These are phyloP conservation scores for Erebia epiphron DNA, from an alignment of 2,888 invertebrate genomes.

Conservation along the genomic window DNA sequence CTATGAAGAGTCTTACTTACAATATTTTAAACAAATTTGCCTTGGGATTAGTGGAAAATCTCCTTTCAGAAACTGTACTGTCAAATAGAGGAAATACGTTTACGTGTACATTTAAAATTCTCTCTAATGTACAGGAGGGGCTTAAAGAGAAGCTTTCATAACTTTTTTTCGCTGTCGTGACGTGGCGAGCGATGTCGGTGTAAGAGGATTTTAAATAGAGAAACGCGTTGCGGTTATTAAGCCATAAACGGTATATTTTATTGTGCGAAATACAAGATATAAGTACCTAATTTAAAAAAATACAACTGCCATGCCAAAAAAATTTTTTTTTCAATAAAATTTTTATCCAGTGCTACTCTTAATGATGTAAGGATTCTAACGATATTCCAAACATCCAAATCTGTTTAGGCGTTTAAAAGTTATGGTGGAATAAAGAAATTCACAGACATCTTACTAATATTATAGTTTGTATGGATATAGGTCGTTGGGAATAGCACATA, in stretches of 20 bases:
- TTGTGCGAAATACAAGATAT: no score
- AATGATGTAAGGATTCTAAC: no score
- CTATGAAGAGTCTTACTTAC: neutral
- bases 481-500: no score
- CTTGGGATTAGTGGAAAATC: neutral
- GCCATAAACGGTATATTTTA: constrained; percentile 49
- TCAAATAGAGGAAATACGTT: constrained; percentile 14
- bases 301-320: no score
- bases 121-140: constrained; percentile 9
- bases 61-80: constrained; percentile 13
- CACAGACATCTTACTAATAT: no score
- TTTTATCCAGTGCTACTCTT: no score
- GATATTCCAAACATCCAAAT: no score
- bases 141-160: constrained; percentile 17
- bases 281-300: no score
- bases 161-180: constrained; percentile 34
- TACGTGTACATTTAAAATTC: constrained; percentile 19
- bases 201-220: constrained; percentile 54
- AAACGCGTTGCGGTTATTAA: constrained; percentile 51
- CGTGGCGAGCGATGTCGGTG: constrained; percentile 31
- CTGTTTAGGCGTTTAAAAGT: no score
- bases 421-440: no score
- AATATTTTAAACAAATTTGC: constrained; percentile 1
- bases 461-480: no score
- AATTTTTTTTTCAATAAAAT: no score